Base-by-base conservation (phyloP, 2,888 invertebrate genomes). In the Phlogophora meticulosa region DNA sequence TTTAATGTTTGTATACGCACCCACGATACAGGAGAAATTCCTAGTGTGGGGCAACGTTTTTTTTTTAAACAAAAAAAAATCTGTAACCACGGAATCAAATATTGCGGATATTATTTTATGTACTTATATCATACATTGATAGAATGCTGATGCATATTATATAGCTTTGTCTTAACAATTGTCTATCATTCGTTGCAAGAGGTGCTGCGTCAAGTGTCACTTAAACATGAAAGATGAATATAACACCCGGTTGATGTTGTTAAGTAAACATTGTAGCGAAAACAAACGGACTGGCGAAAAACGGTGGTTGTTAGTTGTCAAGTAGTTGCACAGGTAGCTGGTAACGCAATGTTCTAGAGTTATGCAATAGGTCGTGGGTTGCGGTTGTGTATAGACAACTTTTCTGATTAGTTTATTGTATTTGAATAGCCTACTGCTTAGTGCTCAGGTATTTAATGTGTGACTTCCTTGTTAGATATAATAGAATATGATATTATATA, bases 361-460 rank as follows among this genome's bases (percentile, higher is more conserved):
- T 72, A 46, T 20, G 68, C 36, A 72, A 78, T 48, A 59, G 42
- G 49, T 72, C 58, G 60, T 13, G 46, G 22, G 66, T 40, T 22
- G 36, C 9, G 15, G 53, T 34, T 43, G 32, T 51, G 38, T 42
- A n/a, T 34, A 55, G 68, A 40, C 52, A 61, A 10, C 56, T 64
- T 60, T 72, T 58, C 58, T 63, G 36, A 66, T 76, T 63, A 52
- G 51, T 69, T 66, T 78, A 45, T 52, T 49, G 51, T 58, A 53
- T 72, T 72, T 72, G 40, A 34, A 40, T n/a, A 67, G 38, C 48
- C 24, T 61, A 56, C 22, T 52, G 51, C 20, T 56, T 32, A 59
- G 24, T 13, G 52, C 28, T 60, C 40, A 28, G 28, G 28, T 42
- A 42, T 24, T 42, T 15, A 13, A 43, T 11, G 32, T 60, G 22